Percentiles rank a stretch among this genome's conserved stretches.
Conservation (phyloP, 1,140 invertebrate species). For the Hormaphis cornu region DNA sequence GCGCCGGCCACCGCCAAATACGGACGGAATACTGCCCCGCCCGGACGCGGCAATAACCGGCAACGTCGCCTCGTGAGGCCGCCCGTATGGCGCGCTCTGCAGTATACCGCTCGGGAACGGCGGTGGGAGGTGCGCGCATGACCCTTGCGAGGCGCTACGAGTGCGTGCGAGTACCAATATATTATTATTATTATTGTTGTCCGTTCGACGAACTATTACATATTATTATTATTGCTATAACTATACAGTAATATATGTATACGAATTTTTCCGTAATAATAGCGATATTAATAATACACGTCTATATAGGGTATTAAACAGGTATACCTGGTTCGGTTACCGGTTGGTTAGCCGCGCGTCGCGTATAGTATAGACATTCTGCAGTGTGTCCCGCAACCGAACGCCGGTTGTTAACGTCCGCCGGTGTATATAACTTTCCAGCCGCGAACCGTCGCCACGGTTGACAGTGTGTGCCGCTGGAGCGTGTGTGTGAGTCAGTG, state of each 20-base stretch:
- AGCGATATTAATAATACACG: no score
- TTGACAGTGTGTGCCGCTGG: no score
- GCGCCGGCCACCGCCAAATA: conserved; percentile 21
- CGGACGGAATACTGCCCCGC: neutral
- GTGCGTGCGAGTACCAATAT: neutral
- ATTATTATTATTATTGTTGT: no score
- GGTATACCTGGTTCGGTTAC: neutral
- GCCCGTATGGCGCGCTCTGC: neutral
- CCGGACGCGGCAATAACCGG: conserved; percentile 1
- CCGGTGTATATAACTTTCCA: no score
- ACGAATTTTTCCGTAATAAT: no score
- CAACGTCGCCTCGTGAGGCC: conserved; percentile 30
- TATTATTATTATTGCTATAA: neutral
- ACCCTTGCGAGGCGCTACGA: neutral
- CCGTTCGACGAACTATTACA: neutral
- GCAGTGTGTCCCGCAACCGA: conserved; percentile 2
- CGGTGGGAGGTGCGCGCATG: neutral
- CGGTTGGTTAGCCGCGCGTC: neutral
- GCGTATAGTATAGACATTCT: no score
- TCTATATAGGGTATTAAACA: neutral
- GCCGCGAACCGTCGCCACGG: neutral
- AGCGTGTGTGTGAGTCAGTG: no score
- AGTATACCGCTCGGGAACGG: no score
- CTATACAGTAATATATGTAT: no score
- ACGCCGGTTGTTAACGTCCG: neutral